These are phyloP conservation scores for Sebastes taczanowskii DNA, from an alignment of 2,797 vertebrate genomes.

Conservation along the genomic window DNA sequence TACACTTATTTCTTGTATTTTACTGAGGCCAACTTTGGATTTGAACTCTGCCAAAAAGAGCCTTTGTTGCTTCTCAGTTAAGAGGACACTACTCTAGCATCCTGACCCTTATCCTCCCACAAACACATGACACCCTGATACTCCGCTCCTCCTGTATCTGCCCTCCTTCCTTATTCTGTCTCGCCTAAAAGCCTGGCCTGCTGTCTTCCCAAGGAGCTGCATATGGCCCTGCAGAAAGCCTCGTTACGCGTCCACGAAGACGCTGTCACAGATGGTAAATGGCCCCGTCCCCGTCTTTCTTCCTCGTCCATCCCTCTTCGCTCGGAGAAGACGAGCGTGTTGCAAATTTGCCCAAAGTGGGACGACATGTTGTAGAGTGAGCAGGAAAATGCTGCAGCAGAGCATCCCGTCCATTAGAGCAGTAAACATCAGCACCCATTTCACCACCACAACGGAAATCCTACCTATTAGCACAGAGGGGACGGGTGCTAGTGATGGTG, in stretches of 20 bases:
- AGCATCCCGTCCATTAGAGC: slow-evolving; percentile 48
- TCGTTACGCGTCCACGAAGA: slow-evolving; percentile 24
- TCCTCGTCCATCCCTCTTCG: slow-evolving; percentile 39
- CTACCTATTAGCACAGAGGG: slow-evolving; percentile 38
- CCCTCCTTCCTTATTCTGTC: slow-evolving; percentile 14
- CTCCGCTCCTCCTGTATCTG: slow-evolving; percentile 35
- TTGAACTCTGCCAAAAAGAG: background rate
- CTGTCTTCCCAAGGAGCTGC: slow-evolving; percentile 49
- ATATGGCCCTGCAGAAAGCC: slow-evolving; percentile 56
- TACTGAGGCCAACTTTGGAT: background rate
- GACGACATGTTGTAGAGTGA: slow-evolving; percentile 37
- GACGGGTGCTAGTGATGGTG: background rate
- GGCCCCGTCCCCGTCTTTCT: slow-evolving; percentile 30
- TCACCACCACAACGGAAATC: slow-evolving; percentile 48
- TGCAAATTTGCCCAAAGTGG: slow-evolving; percentile 47
- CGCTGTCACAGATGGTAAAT: slow-evolving; percentile 56
- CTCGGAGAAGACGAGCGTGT: slow-evolving; percentile 23
- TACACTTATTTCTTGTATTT: background rate
- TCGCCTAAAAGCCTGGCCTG: slow-evolving; percentile 29
- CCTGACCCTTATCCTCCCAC: slow-evolving; percentile 25
- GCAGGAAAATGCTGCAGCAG: slow-evolving; percentile 44
- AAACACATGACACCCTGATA: slow-evolving; percentile 37
- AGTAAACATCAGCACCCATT: slow-evolving; percentile 54
- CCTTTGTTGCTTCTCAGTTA: background rate
- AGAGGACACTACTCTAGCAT: slow-evolving; percentile 23